Evolutionary conservation across 2,113 vertebrate genomes (phyloP), one percentile per base, ranked within the genome.

Genomic region (Uropsilus gracilis): DNA sequence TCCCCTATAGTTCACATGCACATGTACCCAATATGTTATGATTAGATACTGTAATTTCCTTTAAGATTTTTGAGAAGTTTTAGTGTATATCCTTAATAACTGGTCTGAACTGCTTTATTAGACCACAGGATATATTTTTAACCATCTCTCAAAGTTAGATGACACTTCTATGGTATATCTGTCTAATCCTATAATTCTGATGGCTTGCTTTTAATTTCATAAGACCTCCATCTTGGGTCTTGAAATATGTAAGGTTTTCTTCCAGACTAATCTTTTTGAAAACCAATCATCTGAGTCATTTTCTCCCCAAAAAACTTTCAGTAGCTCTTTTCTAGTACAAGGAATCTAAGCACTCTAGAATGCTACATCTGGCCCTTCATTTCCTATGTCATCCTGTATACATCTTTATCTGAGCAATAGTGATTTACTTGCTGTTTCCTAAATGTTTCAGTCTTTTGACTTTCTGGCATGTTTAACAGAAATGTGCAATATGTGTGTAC

Each of bases 241-340:
- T 75, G 26, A 53, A 22, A 12, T 37, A 8, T 69, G 2, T 68
- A 16, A 66, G n/a, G 69, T 94, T 94, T 86, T 80, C 68, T 95
- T 89, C 37, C 59, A 85, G 57, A 55, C 12, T 85, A 42, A 77
- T 86, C 6, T 93, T 82, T 59, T 83, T 48, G 68, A 76, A 89
- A 89, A 85, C 5, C 18, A 77, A 53, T 95, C 17, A 81, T 78
- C 77, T 42, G 10, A 73, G 14, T 63, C 20, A 24, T 61, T 78
- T 84, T 87, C 64, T 90, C 72, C 39, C 68, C 77, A 86, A 24
- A 24, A 59, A 66, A 59, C 8, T 81, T 64, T 50, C 8, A 48
- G 24, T 64, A 53, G 46, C 17, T 89, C 63, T 80, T 68, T 95
- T 26, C 48, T 93, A 59, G 18, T 76, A 50, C 14, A 68, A 20